Evolutionary conservation across 2,797 vertebrate genomes (phyloP).

Genomic region (Anguilla obscura): DNA sequence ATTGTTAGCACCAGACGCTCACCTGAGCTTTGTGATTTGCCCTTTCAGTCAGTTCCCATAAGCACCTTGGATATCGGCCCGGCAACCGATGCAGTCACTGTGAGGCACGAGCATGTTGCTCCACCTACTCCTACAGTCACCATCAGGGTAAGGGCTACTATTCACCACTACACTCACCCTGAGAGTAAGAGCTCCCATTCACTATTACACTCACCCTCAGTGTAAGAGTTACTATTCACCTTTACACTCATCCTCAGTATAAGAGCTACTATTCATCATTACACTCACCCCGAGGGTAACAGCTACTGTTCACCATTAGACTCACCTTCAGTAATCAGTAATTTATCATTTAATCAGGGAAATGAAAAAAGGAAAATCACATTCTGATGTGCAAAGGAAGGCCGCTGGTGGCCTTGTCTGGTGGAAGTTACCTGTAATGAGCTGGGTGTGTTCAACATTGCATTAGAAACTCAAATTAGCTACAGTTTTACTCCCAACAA

Average conservation of each 20-base stretch:
- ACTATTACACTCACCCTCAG: not conserved
- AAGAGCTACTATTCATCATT: not conserved
- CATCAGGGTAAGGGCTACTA: conserved; percentile 76
- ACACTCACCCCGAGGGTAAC: not conserved
- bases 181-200: not conserved
- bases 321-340: not conserved
- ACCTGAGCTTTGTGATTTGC: conserved; percentile 14
- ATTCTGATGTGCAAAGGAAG: no score
- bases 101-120: conserved; percentile 76
- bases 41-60: conserved; percentile 83
- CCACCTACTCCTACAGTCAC: conserved; percentile 80
- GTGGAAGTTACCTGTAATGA: no score
- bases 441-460: no score
- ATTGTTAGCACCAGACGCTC: not conserved
- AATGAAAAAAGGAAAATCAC: no score
- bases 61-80: conserved; percentile 82
- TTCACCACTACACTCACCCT: not conserved
- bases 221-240: not conserved
- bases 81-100: conserved; percentile 75
- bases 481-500: no score
- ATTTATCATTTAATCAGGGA: no score
- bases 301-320: not conserved
- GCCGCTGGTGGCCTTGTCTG: no score
- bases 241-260: not conserved
- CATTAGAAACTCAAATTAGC: no score